Evolutionary conservation across 92 coral and sea anemone genomes (phyloP), one percentile per base, ranked within the genome.

Genomic region (Paragorgia papillata): DNA sequence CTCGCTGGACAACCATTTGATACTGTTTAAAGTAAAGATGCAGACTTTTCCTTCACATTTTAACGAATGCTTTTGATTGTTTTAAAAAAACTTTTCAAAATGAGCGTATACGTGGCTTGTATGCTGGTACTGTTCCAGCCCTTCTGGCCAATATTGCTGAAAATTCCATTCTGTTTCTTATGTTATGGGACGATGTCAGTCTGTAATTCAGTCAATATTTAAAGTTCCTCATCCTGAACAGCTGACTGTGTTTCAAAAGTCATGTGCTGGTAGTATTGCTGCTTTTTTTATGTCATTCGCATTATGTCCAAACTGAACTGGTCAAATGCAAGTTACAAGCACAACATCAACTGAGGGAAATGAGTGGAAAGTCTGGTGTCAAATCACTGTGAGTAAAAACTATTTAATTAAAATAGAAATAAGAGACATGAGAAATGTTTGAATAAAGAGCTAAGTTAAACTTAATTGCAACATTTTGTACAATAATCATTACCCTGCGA

Each of bases 201-300:
- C 78, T 28, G 39, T 71, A 0, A 80, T 95, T 58, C 76, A 88
- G 46, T 78, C 75, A 22, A 82, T 95, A 29, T 83, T 76, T 66
- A 62, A 75, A 63, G 62, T 95, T 56, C 63, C 84, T 20, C 89
- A 94, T 9, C 85, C 84, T 33, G 84, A 95, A 48, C 88, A 87
- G 30, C 77, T 95, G 71, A 87, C 85, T 55, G 64, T 95, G 2
- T 85, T 95, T n/a, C 88, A 95, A 48, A 70, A 92, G 60, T 90
- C 99, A 2, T 89, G 96, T 69, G 99, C 99, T 17, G 99, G 99
- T 0, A 89, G 99, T 80, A 88, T 96, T 3, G 99, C 99, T 0
- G 95, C 99, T 1, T 87, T 95, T 19, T 86, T 95, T 58, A 86
- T 90, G 12, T 91, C 99, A 17, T 90, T 95, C 60, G 95, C 84